Conservation (phyloP, 2,888 invertebrate genomes). For the Leptothorax acervorum region DNA sequence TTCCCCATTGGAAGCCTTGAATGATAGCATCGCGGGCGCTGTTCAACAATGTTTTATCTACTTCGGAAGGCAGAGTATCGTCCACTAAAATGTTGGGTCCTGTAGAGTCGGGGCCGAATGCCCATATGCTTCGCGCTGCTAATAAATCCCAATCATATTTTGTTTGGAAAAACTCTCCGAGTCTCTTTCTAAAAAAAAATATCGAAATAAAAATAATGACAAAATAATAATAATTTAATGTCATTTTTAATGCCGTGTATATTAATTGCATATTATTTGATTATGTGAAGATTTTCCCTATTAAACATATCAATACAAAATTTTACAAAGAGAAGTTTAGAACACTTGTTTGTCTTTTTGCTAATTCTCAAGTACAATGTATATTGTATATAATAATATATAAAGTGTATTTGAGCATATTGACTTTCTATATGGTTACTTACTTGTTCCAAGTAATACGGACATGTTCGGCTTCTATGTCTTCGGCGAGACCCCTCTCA, state of each 20-base stretch:
- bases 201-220: background rate
- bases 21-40: conserved; percentile 99
- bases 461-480: conserved; percentile 99
- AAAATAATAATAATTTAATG: background rate
- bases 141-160: conserved; percentile 99
- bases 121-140: conserved; percentile 99
- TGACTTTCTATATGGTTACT: conserved; percentile 59
- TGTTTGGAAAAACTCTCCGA: conserved; percentile 99
- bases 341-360: background rate
- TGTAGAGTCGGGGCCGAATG: conserved; percentile 98
- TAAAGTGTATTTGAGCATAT: background rate
- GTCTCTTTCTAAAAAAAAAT: conserved; percentile 88
- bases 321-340: background rate
- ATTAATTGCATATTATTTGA: background rate
- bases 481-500: conserved; percentile 99
- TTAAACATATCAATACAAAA: background rate
- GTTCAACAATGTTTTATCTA: conserved; percentile 96
- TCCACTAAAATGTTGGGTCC: conserved; percentile 99
- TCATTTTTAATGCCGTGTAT: background rate
- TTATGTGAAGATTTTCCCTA: background rate
- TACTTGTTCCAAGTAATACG: conserved; percentile 97
- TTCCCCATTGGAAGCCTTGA: conserved; percentile 99
- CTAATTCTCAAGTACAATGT: background rate
- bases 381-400: too few relatives aligned
- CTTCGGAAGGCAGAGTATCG: conserved; percentile 99